These are phyloP conservation scores for Cossypha dichroa DNA, from an alignment of 2,797 vertebrate genomes.

Conservation along the genomic window DNA sequence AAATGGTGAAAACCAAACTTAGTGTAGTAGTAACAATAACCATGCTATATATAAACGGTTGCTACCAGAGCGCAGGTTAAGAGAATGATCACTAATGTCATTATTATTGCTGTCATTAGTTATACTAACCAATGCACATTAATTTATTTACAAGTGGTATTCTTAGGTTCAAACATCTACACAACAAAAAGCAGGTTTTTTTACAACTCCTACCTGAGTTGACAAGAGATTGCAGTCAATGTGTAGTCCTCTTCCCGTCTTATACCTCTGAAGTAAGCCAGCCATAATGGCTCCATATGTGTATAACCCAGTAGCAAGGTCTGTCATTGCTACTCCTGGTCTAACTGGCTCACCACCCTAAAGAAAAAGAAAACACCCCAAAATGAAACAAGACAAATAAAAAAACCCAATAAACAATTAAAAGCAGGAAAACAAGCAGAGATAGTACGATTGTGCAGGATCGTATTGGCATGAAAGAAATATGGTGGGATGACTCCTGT, in stretches of 20 bases:
- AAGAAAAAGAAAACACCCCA: not conserved
- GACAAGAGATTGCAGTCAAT: conserved; percentile 95
- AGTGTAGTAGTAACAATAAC: not conserved
- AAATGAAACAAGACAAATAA: not conserved
- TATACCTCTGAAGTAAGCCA: conserved; percentile 86
- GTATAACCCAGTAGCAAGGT: conserved; percentile 92
- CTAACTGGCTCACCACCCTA: conserved; percentile 91
- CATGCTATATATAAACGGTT: not conserved
- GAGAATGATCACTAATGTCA: not conserved
- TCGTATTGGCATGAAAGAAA: not conserved
- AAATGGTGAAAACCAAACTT: not conserved
- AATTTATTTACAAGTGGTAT: not conserved
- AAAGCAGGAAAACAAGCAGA: not conserved
- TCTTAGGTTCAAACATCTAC: not conserved
- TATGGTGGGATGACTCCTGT: not conserved
- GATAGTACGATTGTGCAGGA: not conserved
- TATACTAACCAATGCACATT: not conserved
- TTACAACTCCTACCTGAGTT: conserved; percentile 82
- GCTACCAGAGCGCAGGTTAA: not conserved
- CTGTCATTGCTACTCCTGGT: conserved; percentile 94
- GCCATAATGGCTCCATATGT: conserved; percentile 91
- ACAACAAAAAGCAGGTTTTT: not conserved
- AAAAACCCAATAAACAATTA: not conserved
- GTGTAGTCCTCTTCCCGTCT: conserved; percentile 85
- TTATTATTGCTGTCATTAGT: not conserved